Evolutionary conservation across 1,140 invertebrate species (phyloP), one percentile per base, ranked within the genome.

Genomic region (Papilio polytes): DNA sequence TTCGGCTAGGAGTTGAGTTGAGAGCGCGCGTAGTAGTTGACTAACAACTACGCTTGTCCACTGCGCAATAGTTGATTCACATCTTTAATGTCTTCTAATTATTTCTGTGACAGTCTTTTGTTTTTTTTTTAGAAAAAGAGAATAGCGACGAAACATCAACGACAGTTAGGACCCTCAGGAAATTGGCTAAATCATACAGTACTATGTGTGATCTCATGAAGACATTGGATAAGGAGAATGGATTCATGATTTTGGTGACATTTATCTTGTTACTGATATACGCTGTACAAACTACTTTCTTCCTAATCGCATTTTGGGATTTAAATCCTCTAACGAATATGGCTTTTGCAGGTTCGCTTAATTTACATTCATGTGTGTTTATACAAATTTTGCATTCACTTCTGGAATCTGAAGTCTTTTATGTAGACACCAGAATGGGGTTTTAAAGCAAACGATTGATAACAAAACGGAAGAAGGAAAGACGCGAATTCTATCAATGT

Each of bases 141-240:
- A 66, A 26, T 31, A 66, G 63, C 63, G 15, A 31, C 31, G 63
- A 66, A 66, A 22, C 9, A 59, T 20, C n/a, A 59, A 13, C 59
- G 13, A 26, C 22, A 13, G 26, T 3, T 31, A 66, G 12, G 63
- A 66, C 22, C 4, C 63, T 66, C 3, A 66, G 63, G 12, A 20
- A 31, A 15, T 66, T 66, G 63, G 63, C 63, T 18, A 66, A 26
- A 31, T 66, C 63, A 31, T 66, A 66, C 26, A 26, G 12, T 13
- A 66, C 63, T 66, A 6, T 66, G 10, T 66, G 63, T 26, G 63
- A 31, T 31, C 9, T 66, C 7, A 31, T 66, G 22, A 66, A 10
- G 63, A 66, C 63, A 31, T 13, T 66, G 63, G 13, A 66, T 15
- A 13, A 66, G 22, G 63, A 66, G 22, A 66, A 66, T 66, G 63